Evolutionary conservation across 2,888 invertebrate species (phyloP), one percentile per base, ranked within the genome.

Genomic region (Hoplodrina ambigua): DNA sequence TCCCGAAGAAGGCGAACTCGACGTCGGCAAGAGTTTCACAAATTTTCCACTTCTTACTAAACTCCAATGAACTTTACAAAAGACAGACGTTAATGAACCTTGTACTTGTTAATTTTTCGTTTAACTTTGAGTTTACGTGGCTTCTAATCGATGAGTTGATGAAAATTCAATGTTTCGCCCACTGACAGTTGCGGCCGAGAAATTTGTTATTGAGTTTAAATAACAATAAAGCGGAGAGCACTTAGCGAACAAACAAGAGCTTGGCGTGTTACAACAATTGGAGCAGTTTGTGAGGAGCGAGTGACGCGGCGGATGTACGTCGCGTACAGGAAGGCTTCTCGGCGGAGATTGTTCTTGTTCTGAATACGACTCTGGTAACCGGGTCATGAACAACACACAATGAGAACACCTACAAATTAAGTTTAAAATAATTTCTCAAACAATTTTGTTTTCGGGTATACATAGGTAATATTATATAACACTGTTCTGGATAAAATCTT

Each of bases 61-160:
- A 86, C 85, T 87, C 76, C 76, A 79, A 70, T 69, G 77, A 88
- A 89, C 85, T 90, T 89, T 83, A 85, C 89, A 87, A 89, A 90
- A 90, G 91, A 89, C 87, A 89, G 89, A 88, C 90, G 87, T 85
- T 93, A 92, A 93, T 91, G 91, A 91, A 92, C 88, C 87, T 80
- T 83, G 81, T 87, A 88, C 87, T 90, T 90, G 90, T 89, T 91
- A 89, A 92, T 90, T 91, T 89, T 84, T 86, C 86, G 85, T 89
- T 89, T 86, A 89, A 90, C 87, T 91, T 89, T 78, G 78, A 85
- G 82, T 87, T 89, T 85, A 80, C 85, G 88, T 85, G 87, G 87
- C 87, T 88, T 86, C 84, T 88, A 87, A 89, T 90, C 88, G 88
- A 88, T 87, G 84, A 83, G 78, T 82, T 84, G 76, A 80, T 78